Evolutionary conservation across 2,797 vertebrate species (phyloP).

Genomic region (Amazonetta brasiliensis): DNA sequence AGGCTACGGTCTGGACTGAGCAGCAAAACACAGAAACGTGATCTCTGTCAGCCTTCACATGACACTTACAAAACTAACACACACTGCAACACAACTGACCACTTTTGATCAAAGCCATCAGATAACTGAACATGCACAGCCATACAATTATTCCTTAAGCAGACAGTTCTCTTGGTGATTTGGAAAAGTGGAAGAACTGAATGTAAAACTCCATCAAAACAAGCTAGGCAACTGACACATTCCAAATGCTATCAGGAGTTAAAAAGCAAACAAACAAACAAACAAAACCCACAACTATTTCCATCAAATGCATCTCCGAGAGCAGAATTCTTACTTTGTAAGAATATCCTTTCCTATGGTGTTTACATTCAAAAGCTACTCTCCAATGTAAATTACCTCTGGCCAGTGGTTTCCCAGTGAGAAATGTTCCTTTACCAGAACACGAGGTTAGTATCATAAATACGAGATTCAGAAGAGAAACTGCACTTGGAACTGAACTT

Average conservation of each 20-base stretch:
- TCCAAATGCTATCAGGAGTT: neutral
- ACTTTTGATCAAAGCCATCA: neutral
- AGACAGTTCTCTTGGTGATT: neutral
- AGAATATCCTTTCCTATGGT: neutral
- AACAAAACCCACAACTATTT: neutral
- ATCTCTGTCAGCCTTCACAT: slow-evolving; percentile 61
- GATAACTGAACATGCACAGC: neutral
- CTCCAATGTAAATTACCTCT: slow-evolving; percentile 24
- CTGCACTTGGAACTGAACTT: neutral
- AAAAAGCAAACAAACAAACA: neutral
- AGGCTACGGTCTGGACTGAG: neutral
- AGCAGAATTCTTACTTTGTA: neutral
- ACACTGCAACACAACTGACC: neutral
- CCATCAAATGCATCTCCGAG: neutral
- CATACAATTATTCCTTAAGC: neutral
- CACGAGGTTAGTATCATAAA: neutral
- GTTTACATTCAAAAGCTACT: slow-evolving; percentile 8
- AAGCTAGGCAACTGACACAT: neutral
- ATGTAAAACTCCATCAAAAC: slow-evolving; percentile 5
- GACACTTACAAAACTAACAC: slow-evolving; percentile 48
- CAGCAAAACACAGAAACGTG: slow-evolving; percentile 53
- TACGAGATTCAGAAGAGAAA: slow-evolving; percentile 22
- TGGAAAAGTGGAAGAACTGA: slow-evolving; percentile 7
- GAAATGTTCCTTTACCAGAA: slow-evolving; percentile 37
- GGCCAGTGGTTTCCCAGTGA: slow-evolving; percentile 10